Base-by-base conservation (phyloP, 2,797 vertebrate species). In the Melanotaenia nigrans region DNA sequence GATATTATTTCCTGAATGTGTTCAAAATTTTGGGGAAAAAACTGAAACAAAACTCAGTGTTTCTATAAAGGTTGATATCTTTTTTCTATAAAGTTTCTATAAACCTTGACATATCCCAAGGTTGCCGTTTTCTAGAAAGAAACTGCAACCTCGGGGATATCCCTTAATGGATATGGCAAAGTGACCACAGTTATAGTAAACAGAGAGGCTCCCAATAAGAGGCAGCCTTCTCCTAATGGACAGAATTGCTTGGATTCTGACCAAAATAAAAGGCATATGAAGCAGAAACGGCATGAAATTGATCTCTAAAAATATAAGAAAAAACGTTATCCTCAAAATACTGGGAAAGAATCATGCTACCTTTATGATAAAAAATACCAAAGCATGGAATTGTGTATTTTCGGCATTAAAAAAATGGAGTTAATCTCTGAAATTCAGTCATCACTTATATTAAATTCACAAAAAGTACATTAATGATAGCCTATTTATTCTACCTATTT, bases 161-260 rank as follows among this genome's bases (percentile, higher is more conserved):
- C 65, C 12, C 45, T 69, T 79, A 86, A 87, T 81, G 81, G 79
- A 74, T 40, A 62, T 73, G 16, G 16, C 40, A 62, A 68, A 77
- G 68, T 60, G 57, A 77, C 66, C 75, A 67, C 68, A 78, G 78
- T 2, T 77, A 82, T 33, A 67, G 61, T 56, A 30, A 64, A 28
- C 4, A 47, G 63, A 54, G 30, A 11, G 12, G 71, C 79, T 79
- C 38, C 40, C 1, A 10, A 51, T 72, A 63, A 59, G 16, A 82
- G 47, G 49, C 58, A 2, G 24, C 32, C 28, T 74, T 32, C 53
- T 1, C 54, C 74, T 81, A 76, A 74, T 78, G 68, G 35, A 77
- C 6, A 5, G 45, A 73, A 74, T 3, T 24, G 1, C 0, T 16
- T 40, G 58, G 54, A 76, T 62, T 53, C 8, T 71, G 22, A 68